Percentiles rank a stretch among this genome's conserved stretches.
Conservation (phyloP, 92 coral and sea anemone genomes). For the Heliopora coerulea region DNA sequence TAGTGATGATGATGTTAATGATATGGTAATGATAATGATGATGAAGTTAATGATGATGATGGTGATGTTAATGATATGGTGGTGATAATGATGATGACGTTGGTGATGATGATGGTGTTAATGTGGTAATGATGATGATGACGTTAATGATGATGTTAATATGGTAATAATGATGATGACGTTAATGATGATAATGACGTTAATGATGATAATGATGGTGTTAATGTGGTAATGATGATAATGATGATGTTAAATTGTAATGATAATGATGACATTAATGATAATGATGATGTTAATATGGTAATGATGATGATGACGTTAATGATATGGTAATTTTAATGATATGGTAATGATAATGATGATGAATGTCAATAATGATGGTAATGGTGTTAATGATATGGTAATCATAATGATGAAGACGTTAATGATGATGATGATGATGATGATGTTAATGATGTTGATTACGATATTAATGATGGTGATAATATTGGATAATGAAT, state of each 20-base stretch:
- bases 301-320: too few relatives aligned
- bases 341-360: neutral
- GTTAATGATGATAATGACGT: neutral
- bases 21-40: neutral
- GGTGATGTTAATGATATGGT: conserved; percentile 15
- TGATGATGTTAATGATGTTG: neutral
- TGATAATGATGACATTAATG: neutral
- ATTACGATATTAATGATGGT: neutral
- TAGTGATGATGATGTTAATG: neutral
- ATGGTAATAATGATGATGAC: neutral
- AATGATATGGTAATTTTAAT: too few relatives aligned
- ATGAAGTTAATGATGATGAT: conserved; percentile 1
- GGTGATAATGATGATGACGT: conserved; percentile 2
- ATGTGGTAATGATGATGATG: neutral
- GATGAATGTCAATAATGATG: neutral
- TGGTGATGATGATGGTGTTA: conserved; percentile 25
- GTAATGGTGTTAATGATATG: neutral
- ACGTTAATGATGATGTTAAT: too few relatives aligned
- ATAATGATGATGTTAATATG: neutral
- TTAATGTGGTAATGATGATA: neutral
- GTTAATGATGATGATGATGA: neutral
- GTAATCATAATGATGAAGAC: neutral
- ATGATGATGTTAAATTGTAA: conserved; percentile 8
- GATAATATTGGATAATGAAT: too few relatives aligned
- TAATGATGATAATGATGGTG: neutral